Evolutionary conservation across 2,888 invertebrate genomes (phyloP), one percentile per base, ranked within the genome.

Genomic region (Megaustenia siamemsis): DNA sequence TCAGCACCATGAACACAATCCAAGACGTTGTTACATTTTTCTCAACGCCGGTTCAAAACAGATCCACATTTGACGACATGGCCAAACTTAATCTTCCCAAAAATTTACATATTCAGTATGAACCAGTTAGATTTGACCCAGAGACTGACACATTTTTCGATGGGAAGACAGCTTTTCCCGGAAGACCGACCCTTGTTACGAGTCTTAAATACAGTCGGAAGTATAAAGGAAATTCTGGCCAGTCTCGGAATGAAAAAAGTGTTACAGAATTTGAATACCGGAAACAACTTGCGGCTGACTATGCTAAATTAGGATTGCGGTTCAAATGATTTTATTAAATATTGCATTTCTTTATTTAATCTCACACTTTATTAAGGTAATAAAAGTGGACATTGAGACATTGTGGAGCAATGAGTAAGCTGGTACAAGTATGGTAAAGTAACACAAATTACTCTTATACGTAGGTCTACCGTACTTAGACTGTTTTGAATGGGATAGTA

Each of bases 101-200:
- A 91, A 99, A 99, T 95, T 94, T 99, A 43, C 96, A 98, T 93
- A 95, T 98, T 5, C 96, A 97, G 92, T 95, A 96, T 86, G 96
- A 98, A 75, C 97, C 97, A 93, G 93, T 96, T 69, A 95, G 98
- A 84, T 98, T 97, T 94, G 96, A 97, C 94, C 97, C 98, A 88
- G 96, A 96, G 32, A 96, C 96, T 0, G 97, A 97, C 91, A 95
- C 95, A 0, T 96, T 97, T 93, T 92, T 91, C 87, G 95, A 95
- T 87, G 98, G 98, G 15, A 93, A 96, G 89, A 96, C 97, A 43
- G 98, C 97, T 0, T 98, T 96, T 93, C 97, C 98, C 0, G 96
- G 96, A 91, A 96, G 96, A 91, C 97, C 97, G 1, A 97, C 97
- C 0, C 94, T 97, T 82, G 97, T 98, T 0, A 96, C 97, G 0